Conservation (phyloP, 2,888 invertebrate species). For the Polyploca ridens region DNA sequence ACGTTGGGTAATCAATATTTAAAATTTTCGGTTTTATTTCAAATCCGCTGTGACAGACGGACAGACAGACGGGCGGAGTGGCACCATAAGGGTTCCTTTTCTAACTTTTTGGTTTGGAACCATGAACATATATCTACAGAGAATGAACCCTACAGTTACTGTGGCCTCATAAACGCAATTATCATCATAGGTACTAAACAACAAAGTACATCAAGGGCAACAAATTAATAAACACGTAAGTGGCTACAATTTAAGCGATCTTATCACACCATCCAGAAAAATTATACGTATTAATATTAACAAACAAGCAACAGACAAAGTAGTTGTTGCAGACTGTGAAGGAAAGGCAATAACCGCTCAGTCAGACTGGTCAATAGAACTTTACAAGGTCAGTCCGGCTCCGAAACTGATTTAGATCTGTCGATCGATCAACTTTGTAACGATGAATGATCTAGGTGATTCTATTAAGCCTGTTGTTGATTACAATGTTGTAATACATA, state of each 20-base stretch:
- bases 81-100: too few relatives aligned
- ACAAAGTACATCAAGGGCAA: background rate
- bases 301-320: background rate
- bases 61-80: too few relatives aligned
- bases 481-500: background rate
- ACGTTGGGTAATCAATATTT: too few relatives aligned
- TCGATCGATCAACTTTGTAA: background rate
- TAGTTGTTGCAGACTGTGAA: background rate
- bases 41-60: too few relatives aligned
- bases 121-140: too few relatives aligned
- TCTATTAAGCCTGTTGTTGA: background rate
- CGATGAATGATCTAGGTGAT: background rate
- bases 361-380: background rate
- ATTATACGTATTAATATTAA: background rate
- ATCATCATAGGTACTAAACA: background rate
- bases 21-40: too few relatives aligned
- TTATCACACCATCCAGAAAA: background rate
- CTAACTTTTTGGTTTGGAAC: too few relatives aligned
- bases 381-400: background rate
- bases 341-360: background rate
- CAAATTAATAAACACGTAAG: background rate
- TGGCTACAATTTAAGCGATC: background rate
- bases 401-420: slow-evolving; percentile 1
- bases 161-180: slow-evolving; percentile 4
- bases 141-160: background rate